A percentile compares a stretch with the other conserved stretches of the same genome.
These are phyloP conservation scores for Dasypolia templi DNA, from an alignment of 2,888 invertebrate genomes.

Conservation along the genomic window DNA sequence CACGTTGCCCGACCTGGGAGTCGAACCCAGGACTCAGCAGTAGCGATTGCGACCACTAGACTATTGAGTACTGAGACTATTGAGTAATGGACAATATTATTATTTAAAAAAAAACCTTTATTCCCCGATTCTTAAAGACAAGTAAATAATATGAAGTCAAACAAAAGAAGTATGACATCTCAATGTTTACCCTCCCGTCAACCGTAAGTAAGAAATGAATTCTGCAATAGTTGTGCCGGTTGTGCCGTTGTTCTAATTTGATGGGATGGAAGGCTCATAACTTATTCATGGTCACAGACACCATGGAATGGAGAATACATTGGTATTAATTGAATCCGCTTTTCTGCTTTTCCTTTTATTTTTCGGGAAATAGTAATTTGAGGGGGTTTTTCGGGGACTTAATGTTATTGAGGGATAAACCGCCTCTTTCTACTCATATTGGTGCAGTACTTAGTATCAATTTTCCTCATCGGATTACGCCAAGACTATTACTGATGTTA, in stretches of 20 bases:
- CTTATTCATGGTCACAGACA: slow-evolving; percentile 60
- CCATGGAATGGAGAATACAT: slow-evolving; percentile 53
- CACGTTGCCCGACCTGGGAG: too few relatives aligned
- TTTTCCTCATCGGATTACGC: too few relatives aligned
- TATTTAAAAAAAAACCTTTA: too few relatives aligned
- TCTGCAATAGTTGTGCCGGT: slow-evolving; percentile 48
- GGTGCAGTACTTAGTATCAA: not conserved
- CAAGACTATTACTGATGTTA: not conserved
- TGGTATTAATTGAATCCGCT: slow-evolving; percentile 60
- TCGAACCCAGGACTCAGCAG: too few relatives aligned
- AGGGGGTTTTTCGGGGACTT: slow-evolving; percentile 7
- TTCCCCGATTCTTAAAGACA: not conserved
- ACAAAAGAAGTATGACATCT: slow-evolving; percentile 6
- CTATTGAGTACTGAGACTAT: too few relatives aligned
- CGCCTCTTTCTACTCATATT: not conserved
- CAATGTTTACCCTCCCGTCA: slow-evolving; percentile 27
- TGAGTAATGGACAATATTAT: too few relatives aligned
- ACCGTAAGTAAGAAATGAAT: slow-evolving; percentile 54
- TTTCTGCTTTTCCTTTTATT: slow-evolving; percentile 16
- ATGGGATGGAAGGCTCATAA: slow-evolving; percentile 54
- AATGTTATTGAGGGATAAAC: not conserved
- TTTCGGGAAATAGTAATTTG: slow-evolving; percentile 21
- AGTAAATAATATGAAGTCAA: slow-evolving; percentile 16
- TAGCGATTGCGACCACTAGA: too few relatives aligned
- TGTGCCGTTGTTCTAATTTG: slow-evolving; percentile 56